Evolutionary conservation across 2,113 vertebrate species (phyloP), one percentile per base, ranked within the genome.

Genomic region (Gallinago undulata): DNA sequence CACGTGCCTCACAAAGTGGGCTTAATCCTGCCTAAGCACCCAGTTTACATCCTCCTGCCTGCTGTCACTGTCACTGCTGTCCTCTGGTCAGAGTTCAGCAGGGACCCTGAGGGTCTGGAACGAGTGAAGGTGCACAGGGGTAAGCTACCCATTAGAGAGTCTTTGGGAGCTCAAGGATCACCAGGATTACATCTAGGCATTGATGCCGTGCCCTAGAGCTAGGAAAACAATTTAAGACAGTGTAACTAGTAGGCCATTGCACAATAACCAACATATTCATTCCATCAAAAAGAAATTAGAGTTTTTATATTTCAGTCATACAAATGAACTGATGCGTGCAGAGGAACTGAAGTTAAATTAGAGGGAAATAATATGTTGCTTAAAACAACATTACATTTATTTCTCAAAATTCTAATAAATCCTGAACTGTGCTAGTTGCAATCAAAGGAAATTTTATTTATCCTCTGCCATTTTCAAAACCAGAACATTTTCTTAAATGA

Each of bases 291-390:
- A 87, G 33, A 92, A 60, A 81, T 37, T 57, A 53, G 66, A 74
- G 51, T 74, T 33, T 85, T 95, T 85, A 33, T 69, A 73, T 94
- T 87, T 78, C 82, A 95, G 84, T 55, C 88, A 70, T 39, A 80
- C 13, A 94, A 76, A 94, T 51, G 47, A 93, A 81, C 56, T 60
- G 94, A 91, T 76, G 87, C 57, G 3, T 69, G 79, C 25, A 89
- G 73, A 79, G 21, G 35, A 89, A 76, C 10, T 82, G 35, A 84
- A 80, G 64, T 50, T 90, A 91, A 92, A 91, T 83, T 86, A 94
- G 68, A 92, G 28, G 64, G 83, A 92, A 97, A 77, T 89, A 83
- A 80, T 67, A 78, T 5, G 12, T 37, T 60, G 35, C 28, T 97
- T 87, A 55, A 84, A 94, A 72, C 14, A 83, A 91, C 47, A 79